A percentile compares a stretch with the other conserved stretches of the same genome.
phyloP scores from a whole-genome alignment of 2,797 vertebrate species.

The Enteromius treurensis region DNA sequence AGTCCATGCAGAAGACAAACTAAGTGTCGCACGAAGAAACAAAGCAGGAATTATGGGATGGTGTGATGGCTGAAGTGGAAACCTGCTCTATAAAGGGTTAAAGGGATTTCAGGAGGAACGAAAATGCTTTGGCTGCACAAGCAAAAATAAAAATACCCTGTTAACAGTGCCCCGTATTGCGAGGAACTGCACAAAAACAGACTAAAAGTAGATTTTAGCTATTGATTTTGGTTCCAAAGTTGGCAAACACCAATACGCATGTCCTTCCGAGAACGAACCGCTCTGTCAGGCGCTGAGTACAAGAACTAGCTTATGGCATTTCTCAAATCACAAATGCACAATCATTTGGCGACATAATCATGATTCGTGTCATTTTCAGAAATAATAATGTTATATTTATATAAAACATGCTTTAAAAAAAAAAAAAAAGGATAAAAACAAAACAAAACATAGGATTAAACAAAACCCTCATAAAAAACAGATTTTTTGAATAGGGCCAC shows the following conservation, averaged over 20 bases:
- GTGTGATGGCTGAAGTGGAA: not conserved
- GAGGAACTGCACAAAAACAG: slow-evolving; percentile 9
- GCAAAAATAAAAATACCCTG: slow-evolving; percentile 34
- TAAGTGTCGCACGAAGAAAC: not conserved
- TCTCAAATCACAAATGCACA: not conserved
- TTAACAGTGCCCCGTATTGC: slow-evolving; percentile 2
- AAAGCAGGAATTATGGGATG: slow-evolving; percentile 29
- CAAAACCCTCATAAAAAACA: slow-evolving; percentile 17
- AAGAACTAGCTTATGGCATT: slow-evolving; percentile 19
- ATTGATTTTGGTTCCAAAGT: slow-evolving; percentile 35
- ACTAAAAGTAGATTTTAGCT: slow-evolving; percentile 24
- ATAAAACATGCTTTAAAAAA: not conserved
- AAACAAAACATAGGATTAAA: slow-evolving; percentile 10
- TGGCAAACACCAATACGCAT: slow-evolving; percentile 15
- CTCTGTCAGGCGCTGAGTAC: not conserved
- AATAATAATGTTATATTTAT: slow-evolving; percentile 5
- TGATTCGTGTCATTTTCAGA: not conserved
- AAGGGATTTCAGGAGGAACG: slow-evolving; percentile 17
- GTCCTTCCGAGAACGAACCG: not conserved
- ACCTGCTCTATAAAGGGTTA: slow-evolving; percentile 25
- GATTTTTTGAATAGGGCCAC: slow-evolving; percentile 9
- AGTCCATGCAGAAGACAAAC: not conserved
- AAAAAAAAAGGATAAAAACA: not conserved
- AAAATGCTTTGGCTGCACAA: slow-evolving; percentile 41
- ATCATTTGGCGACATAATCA: slow-evolving; percentile 35